Conservation (phyloP, 2,888 invertebrate species). For the Hanleya hanleyi region DNA sequence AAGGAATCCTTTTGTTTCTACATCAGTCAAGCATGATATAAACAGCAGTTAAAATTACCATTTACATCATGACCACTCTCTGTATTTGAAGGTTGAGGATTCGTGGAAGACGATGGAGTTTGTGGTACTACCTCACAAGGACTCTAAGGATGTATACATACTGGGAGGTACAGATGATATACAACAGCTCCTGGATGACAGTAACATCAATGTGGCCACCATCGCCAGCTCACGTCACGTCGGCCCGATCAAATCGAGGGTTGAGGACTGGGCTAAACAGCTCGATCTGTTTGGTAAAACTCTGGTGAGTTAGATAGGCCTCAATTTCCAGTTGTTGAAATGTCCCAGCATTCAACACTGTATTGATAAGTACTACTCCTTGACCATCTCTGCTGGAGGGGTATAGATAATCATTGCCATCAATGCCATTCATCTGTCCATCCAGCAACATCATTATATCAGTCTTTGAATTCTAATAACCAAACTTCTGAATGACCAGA, state of each 20-base stretch:
- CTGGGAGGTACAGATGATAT: conserved; percentile 90
- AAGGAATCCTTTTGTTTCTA: too few relatives aligned
- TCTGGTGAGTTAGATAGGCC: conserved; percentile 77
- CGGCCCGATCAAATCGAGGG: conserved; percentile 86
- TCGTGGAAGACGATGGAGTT: conserved; percentile 88
- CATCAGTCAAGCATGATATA: too few relatives aligned
- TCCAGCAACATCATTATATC: too few relatives aligned
- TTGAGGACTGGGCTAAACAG: conserved; percentile 87
- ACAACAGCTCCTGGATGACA: conserved; percentile 87
- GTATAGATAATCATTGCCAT: too few relatives aligned
- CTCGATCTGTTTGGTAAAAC: conserved; percentile 87
- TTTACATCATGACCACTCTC: too few relatives aligned
- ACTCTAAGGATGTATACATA: conserved; percentile 87
- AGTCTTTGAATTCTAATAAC: too few relatives aligned
- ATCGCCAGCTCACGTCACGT: conserved; percentile 90
- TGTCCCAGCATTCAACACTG: too few relatives aligned
- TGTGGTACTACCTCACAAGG: conserved; percentile 84
- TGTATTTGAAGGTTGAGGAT: conserved; percentile 81
- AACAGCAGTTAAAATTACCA: not conserved
- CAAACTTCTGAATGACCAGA: too few relatives aligned
- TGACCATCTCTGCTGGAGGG: too few relatives aligned
- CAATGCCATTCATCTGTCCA: too few relatives aligned
- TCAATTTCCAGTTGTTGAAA: conserved; percentile 76
- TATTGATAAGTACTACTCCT: too few relatives aligned
- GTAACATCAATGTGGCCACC: conserved; percentile 88